Evolutionary conservation across 2,113 vertebrate species (phyloP).

Genomic region (Malurus elegans): DNA sequence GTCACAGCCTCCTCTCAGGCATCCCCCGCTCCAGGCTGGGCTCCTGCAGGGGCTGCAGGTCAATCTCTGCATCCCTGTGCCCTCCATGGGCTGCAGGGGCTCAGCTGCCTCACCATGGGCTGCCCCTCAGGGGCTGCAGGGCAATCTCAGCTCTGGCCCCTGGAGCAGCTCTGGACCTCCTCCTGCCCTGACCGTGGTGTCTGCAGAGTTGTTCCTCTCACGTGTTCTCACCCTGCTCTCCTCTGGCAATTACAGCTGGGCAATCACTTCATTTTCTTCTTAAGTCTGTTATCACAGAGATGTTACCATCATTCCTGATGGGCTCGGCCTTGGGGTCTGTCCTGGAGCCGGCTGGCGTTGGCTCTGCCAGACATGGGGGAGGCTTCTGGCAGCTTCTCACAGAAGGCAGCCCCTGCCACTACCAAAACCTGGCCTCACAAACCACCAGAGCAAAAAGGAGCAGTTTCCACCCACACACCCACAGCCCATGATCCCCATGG

Average conservation of each 20-base stretch:
- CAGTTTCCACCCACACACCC: not conserved
- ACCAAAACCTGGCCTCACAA: not conserved
- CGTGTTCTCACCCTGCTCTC: not conserved
- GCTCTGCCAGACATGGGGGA: not conserved
- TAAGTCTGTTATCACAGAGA: not conserved
- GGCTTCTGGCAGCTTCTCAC: not conserved
- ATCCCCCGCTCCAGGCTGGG: fast-evolving
- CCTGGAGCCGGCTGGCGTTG: not conserved
- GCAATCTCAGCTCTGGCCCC: not conserved
- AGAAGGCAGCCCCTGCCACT: not conserved
- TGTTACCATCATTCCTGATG: not conserved
- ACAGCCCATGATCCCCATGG: fast-evolving
- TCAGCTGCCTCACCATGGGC: not conserved
- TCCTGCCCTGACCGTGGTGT: not conserved
- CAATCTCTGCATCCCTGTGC: not conserved
- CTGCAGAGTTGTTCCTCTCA: not conserved
- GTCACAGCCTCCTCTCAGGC: not conserved
- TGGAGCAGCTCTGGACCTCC: not conserved
- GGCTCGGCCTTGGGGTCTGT: not conserved
- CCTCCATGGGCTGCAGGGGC: not conserved
- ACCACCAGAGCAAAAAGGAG: not conserved
- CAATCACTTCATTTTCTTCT: not conserved
- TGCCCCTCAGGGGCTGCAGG: not conserved
- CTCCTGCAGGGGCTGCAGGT: not conserved
- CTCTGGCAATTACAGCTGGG: not conserved